These are phyloP conservation scores for Condylura cristata DNA, from an alignment of 2,113 vertebrate species.

Conservation along the genomic window DNA sequence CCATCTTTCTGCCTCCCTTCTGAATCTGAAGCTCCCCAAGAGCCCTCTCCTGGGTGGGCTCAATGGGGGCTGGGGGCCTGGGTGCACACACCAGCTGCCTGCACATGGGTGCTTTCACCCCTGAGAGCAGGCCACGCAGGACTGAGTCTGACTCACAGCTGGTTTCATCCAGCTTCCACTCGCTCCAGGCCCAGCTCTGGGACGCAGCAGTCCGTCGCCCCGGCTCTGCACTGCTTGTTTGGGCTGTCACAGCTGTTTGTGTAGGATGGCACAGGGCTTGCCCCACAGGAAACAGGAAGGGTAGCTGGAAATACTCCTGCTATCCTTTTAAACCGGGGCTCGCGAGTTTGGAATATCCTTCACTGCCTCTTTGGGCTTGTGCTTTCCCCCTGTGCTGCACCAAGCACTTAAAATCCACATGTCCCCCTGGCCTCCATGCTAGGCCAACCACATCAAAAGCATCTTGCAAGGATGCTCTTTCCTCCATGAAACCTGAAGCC, in stretches of 20 bases:
- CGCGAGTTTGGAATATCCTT: neutral
- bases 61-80: too few relatives aligned
- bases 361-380: neutral
- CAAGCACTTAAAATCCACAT: neutral
- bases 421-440: neutral
- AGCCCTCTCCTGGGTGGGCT: neutral
- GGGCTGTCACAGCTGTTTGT: neutral
- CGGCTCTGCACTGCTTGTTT: neutral
- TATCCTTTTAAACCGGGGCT: neutral
- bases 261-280: neutral
- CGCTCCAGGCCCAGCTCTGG: too few relatives aligned
- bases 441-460: conserved; percentile 50
- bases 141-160: too few relatives aligned
- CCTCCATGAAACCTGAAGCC: conserved; percentile 40
- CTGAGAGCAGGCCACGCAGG: too few relatives aligned
- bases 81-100: too few relatives aligned
- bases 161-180: too few relatives aligned
- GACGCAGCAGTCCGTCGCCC: neutral
- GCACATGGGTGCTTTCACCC: too few relatives aligned
- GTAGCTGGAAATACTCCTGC: neutral
- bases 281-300: neutral
- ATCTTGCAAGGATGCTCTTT: neutral
- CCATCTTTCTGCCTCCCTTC: too few relatives aligned
- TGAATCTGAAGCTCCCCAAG: neutral
- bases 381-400: neutral